Conservation (phyloP, 1,140 invertebrate genomes). For the Bombus haemorrhoidalis region DNA sequence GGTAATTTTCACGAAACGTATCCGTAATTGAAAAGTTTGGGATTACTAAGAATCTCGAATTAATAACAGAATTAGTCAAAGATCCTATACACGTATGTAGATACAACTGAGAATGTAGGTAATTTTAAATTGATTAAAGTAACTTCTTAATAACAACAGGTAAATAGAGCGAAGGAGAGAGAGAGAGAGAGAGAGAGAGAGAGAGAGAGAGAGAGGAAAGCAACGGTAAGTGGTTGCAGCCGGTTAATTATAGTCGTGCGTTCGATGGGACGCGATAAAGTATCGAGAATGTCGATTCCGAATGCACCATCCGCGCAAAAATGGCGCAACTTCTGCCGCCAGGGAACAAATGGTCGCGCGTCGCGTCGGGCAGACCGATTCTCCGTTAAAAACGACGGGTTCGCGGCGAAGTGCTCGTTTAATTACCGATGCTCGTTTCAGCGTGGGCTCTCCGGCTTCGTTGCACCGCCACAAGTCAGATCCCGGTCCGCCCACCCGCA, state of each 20-base stretch:
- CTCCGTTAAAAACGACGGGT: conserved; percentile 11
- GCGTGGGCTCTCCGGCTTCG: conserved; percentile 55
- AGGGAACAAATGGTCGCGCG: neutral
- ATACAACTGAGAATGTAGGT: no score
- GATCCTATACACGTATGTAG: no score
- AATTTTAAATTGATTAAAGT: neutral
- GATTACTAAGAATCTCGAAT: no score
- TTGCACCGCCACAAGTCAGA: conserved; percentile 49
- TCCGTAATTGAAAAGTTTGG: neutral
- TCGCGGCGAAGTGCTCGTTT: conserved; percentile 63
- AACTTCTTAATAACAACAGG: neutral
- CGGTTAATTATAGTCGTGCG: conserved; percentile 8
- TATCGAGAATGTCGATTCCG: conserved; percentile 3
- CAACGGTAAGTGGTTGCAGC: neutral
- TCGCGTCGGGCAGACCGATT: neutral
- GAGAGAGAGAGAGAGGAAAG: neutral
- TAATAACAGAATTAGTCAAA: no score
- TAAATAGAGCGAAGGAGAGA: neutral
- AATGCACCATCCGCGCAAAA: neutral
- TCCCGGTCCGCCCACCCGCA: conserved; percentile 76
- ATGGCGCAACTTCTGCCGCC: neutral
- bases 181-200: neutral
- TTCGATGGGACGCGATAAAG: neutral
- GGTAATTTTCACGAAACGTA: neutral
- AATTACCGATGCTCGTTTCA: conserved; percentile 70